A percentile compares a stretch with the other conserved stretches of the same genome.
phyloP scores from a whole-genome alignment of 2,113 vertebrate species.

The Tachysurus fulvidraco region DNA sequence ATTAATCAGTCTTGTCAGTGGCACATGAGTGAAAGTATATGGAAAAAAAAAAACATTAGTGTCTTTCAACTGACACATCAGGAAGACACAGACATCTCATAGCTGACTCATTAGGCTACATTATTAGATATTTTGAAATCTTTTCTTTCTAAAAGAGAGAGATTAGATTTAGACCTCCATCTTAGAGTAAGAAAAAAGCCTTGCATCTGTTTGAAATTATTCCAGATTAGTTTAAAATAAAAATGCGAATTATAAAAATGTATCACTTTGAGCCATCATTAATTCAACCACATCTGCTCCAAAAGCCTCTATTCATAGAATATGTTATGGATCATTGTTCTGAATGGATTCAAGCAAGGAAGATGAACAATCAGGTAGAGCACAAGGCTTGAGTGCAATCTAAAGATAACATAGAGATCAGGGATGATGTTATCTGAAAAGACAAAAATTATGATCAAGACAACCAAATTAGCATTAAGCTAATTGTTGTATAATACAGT shows the following conservation, averaged over 20 bases:
- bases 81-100: constrained; percentile 56
- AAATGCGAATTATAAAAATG: constrained; percentile 58
- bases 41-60: constrained; percentile 57
- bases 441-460: neutral
- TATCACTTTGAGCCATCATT: constrained; percentile 40
- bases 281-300: constrained; percentile 1
- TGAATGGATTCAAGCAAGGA: neutral
- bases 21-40: constrained; percentile 42
- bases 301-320: neutral
- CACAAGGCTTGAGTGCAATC: neutral
- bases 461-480: constrained; percentile 3
- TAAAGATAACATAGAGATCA: neutral
- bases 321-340: neutral
- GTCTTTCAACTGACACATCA: constrained; percentile 48
- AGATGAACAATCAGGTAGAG: neutral
- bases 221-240: constrained; percentile 58
- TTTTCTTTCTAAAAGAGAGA: constrained; percentile 38
- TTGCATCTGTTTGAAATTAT: constrained; percentile 61
- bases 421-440: neutral
- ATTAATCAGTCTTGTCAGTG: constrained; percentile 29
- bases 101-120: constrained; percentile 65
- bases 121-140: constrained; percentile 66
- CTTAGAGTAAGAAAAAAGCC: constrained; percentile 27
- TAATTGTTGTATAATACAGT: neutral
- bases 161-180: neutral